Evolutionary conservation across 1,140 invertebrate species (phyloP).

Genomic region (Drosophila carrolli): DNA sequence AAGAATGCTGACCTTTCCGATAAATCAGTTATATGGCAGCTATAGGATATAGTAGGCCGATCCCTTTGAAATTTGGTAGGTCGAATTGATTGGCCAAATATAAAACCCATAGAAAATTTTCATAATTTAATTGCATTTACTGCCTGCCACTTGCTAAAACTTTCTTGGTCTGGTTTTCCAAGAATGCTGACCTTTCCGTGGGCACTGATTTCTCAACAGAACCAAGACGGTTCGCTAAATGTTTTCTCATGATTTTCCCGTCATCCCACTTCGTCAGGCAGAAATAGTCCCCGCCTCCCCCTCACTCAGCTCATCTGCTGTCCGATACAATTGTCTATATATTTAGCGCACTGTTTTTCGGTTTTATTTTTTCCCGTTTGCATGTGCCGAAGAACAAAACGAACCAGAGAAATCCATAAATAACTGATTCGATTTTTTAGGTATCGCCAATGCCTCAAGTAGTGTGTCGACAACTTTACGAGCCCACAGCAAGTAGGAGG

Average conservation of each 20-base stretch:
- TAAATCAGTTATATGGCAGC: too few species aligned
- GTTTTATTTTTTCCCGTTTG: constrained; percentile 22
- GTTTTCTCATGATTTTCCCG: constrained; percentile 29
- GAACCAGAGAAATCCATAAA: constrained; percentile 66
- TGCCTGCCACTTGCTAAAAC: not conserved
- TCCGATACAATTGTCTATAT: constrained; percentile 57
- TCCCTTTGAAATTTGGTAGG: too few species aligned
- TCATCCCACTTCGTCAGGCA: constrained; percentile 5
- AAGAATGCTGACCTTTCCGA: constrained; percentile 4
- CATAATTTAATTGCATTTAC: not conserved
- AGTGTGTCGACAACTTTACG: constrained; percentile 77
- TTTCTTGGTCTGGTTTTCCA: constrained; percentile 7
- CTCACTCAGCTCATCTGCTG: constrained; percentile 47
- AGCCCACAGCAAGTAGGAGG: constrained; percentile 23
- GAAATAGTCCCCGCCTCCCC: not conserved
- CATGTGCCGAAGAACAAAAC: constrained; percentile 22
- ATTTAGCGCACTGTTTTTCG: constrained; percentile 67
- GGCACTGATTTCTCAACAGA: constrained; percentile 10
- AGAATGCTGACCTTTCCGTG: constrained; percentile 4
- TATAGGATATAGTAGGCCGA: too few species aligned
- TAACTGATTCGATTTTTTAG: constrained; percentile 75
- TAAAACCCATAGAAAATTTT: too few species aligned
- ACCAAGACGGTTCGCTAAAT: constrained; percentile 8
- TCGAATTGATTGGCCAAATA: too few species aligned
- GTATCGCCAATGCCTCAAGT: constrained; percentile 42